A percentile compares a stretch with the other conserved stretches of the same genome.
phyloP scores from a whole-genome alignment of 2,888 invertebrate species.

The Leptinotarsa rubiginosa region DNA sequence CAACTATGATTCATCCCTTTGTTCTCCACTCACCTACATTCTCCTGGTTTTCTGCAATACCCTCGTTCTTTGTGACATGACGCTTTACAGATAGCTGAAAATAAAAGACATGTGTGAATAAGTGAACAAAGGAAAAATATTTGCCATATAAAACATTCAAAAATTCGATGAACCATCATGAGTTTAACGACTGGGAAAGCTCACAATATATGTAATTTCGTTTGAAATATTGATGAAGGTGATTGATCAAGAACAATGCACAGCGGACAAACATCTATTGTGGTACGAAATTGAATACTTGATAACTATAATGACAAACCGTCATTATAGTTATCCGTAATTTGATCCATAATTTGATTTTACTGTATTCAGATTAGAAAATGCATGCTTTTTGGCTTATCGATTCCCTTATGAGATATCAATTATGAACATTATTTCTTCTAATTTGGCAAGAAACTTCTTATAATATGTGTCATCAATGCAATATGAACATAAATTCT shows the following conservation, averaged over 20 bases:
- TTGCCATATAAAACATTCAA: slow-evolving; percentile 23
- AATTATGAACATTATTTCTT: no score
- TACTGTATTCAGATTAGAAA: no score
- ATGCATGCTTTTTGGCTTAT: no score
- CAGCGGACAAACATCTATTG: neutral
- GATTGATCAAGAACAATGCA: slow-evolving; percentile 24
- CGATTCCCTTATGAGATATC: no score
- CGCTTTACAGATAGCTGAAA: slow-evolving; percentile 83
- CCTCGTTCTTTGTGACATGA: slow-evolving; percentile 88
- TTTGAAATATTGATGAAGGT: slow-evolving; percentile 32
- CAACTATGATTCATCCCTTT: neutral
- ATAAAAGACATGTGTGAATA: slow-evolving; percentile 30
- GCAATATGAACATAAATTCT: no score
- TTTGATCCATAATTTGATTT: no score
- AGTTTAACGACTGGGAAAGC: slow-evolving; percentile 33
- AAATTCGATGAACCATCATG: slow-evolving; percentile 27
- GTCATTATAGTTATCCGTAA: no score
- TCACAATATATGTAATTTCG: slow-evolving; percentile 28
- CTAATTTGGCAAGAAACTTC: no score
- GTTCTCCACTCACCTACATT: slow-evolving; percentile 74
- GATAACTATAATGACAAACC: neutral
- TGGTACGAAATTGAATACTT: neutral
- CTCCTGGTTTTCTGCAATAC: slow-evolving; percentile 82
- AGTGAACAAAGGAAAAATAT: slow-evolving; percentile 18
- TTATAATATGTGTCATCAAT: no score